Percentiles rank a stretch among this genome's conserved stretches.
These are phyloP conservation scores for Phalanger gymnotis DNA, from an alignment of 2,797 vertebrate genomes.

Conservation along the genomic window DNA sequence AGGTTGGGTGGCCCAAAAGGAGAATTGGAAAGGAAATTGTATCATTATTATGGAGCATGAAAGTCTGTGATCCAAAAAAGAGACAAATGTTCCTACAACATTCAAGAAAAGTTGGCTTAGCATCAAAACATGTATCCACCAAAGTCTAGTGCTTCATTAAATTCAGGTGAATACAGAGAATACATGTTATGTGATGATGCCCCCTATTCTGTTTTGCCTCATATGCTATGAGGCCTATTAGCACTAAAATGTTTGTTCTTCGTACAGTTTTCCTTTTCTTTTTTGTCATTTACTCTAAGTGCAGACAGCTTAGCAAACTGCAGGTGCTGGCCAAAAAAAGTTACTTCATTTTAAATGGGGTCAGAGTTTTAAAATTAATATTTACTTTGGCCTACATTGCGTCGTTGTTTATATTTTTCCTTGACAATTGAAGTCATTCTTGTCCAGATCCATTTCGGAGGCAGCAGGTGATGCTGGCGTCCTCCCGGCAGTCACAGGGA, in stretches of 20 bases:
- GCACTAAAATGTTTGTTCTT: conserved; percentile 56
- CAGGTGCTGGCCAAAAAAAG: conserved; percentile 77
- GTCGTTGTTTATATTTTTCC: conserved; percentile 78
- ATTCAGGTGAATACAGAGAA: not conserved
- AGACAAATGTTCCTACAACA: not conserved
- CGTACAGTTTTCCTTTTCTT: conserved; percentile 4
- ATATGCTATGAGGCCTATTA: conserved; percentile 59
- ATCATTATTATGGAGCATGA: conserved; percentile 27
- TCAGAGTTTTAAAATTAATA: conserved; percentile 80
- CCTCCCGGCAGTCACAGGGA: conserved; percentile 12
- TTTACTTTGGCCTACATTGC: conserved; percentile 78
- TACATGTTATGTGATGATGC: not conserved
- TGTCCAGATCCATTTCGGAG: conserved; percentile 59
- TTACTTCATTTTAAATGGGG: conserved; percentile 80
- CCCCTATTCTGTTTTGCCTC: conserved; percentile 73
- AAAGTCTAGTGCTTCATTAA: not conserved
- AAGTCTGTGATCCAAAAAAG: not conserved
- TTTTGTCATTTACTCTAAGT: conserved; percentile 55
- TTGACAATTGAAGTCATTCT: conserved; percentile 61
- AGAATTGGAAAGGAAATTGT: conserved; percentile 1
- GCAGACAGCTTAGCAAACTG: conserved; percentile 64
- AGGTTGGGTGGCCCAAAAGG: not conserved
- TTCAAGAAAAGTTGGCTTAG: not conserved
- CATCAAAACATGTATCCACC: not conserved
- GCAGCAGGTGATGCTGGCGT: not conserved